Base-by-base conservation (phyloP, 2,113 vertebrate genomes). In the Macquaria ambigua region DNA sequence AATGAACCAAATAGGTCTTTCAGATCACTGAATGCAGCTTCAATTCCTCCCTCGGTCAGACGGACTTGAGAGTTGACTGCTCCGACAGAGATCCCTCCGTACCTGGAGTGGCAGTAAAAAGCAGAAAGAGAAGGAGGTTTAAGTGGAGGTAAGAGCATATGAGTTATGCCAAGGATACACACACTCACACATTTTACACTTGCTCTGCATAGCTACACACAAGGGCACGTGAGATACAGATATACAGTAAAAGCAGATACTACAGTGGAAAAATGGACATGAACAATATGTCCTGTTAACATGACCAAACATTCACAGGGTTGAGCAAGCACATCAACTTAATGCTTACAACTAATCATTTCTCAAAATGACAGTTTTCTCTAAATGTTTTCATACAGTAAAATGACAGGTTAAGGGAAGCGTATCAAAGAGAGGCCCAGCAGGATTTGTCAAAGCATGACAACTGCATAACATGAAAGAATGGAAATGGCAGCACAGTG, bases 51-150 rank as follows among this genome's bases (percentile, higher is more conserved):
- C 61, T 94, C 92, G 0, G 85, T 95, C 82, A 96, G 70, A 46
- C 25, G 91, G 74, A 94, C 95, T 72, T 96, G 95, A 6, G 95
- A 96, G 90, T 96, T 96, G 81, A 94, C 78, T 4, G 63, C 95
- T 39, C 96, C 96, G 0, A 96, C 94, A 7, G 95, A 96, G 48
- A 96, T 89, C 14, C 96, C 96, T 7, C 95, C 95, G 1, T 93
- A 96, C 84, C 96, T 96, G 62, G 7, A 88, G 43, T 9, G 21
- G 56, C 9, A 56, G 41, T 18, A 8, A 56, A 70, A 56, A 61
- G 7, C 50, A 20, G 25, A 78, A 53, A 28, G 41, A 58, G 14
- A 81, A 15, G 15, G 15, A 74, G 23, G 70, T 66, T 85, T 53
- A 84, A 78, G 69, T 63, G 52, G 25, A 78, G 37, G 25, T 50